A percentile compares a stretch with the other conserved stretches of the same genome.
phyloP scores from a whole-genome alignment of 2,888 invertebrate species.

The Siphlonurus alternatus region DNA sequence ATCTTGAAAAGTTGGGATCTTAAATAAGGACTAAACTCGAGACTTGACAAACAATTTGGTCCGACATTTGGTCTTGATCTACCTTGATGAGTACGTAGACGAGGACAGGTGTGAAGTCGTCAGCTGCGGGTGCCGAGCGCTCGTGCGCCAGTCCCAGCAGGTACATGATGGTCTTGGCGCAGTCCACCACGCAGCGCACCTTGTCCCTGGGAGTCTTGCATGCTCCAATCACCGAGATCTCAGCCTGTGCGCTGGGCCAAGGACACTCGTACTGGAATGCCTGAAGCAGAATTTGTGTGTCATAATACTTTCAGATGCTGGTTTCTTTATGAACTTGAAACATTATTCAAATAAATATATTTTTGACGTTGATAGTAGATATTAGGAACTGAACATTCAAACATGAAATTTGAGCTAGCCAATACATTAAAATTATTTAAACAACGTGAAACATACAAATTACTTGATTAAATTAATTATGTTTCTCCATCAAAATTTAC shows the following conservation, averaged over 20 bases:
- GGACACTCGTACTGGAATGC: constrained; percentile 81
- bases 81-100: constrained; percentile 93
- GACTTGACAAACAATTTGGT: too few species aligned
- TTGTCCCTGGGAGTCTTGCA: constrained; percentile 84
- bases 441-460: too few species aligned
- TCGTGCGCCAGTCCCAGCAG: constrained; percentile 72
- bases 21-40: too few species aligned
- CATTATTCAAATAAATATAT: neutral
- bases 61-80: too few species aligned
- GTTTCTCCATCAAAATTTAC: too few species aligned
- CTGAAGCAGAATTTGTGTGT: too few species aligned
- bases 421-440: too few species aligned
- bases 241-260: constrained; percentile 88
- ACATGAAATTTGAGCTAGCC: too few species aligned
- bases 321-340: neutral
- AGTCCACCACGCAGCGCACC: constrained; percentile 63
- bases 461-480: too few species aligned
- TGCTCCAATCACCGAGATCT: constrained; percentile 72
- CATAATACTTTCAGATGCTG: constrained; percentile 8
- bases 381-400: too few species aligned
- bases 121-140: constrained; percentile 61
- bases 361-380: neutral
- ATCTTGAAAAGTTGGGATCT: too few species aligned
- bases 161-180: constrained; percentile 87
- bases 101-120: constrained; percentile 91